Conservation (phyloP, 2,797 vertebrate genomes). For the Oreochromis mossambicus region DNA sequence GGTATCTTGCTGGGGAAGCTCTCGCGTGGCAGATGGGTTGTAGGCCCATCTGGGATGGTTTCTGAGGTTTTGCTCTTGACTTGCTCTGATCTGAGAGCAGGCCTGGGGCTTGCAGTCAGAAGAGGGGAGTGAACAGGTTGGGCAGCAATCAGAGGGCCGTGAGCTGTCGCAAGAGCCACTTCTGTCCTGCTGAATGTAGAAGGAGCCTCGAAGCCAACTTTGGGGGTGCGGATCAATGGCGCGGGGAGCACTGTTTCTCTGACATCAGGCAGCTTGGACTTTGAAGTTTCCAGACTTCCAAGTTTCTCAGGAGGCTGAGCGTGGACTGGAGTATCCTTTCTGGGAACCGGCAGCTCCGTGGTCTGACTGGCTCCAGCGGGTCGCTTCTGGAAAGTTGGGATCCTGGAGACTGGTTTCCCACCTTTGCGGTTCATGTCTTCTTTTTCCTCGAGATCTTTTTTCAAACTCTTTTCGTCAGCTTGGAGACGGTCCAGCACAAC, state of each 20-base stretch:
- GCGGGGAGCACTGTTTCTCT: conserved; percentile 44
- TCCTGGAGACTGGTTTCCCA: conserved; percentile 65
- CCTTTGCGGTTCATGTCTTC: conserved; percentile 67
- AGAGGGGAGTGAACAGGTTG: neutral
- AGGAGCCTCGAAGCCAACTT: neutral
- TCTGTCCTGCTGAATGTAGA: conserved; percentile 5
- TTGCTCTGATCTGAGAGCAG: conserved; percentile 47
- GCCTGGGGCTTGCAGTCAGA: conserved; percentile 53
- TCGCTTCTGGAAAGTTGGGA: conserved; percentile 76
- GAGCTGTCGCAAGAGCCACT: neutral
- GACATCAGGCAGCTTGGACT: conserved; percentile 32
- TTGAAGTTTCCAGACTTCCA: conserved; percentile 22
- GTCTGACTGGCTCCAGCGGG: neutral
- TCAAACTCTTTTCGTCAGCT: conserved; percentile 20
- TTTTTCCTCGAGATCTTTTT: conserved; percentile 53
- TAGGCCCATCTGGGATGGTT: neutral
- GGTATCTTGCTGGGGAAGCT: neutral
- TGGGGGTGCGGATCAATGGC: conserved; percentile 22
- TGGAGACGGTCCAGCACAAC: conserved; percentile 58
- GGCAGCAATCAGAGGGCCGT: neutral
- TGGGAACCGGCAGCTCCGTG: conserved; percentile 17
- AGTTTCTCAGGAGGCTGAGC: conserved; percentile 13
- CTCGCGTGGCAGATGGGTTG: neutral
- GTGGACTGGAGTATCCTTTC: conserved; percentile 18
- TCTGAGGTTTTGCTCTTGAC: neutral